Percentiles rank a stretch among this genome's conserved stretches.
These are phyloP conservation scores for Platycnemis pennipes DNA, from an alignment of 2,888 invertebrate genomes.

Conservation along the genomic window DNA sequence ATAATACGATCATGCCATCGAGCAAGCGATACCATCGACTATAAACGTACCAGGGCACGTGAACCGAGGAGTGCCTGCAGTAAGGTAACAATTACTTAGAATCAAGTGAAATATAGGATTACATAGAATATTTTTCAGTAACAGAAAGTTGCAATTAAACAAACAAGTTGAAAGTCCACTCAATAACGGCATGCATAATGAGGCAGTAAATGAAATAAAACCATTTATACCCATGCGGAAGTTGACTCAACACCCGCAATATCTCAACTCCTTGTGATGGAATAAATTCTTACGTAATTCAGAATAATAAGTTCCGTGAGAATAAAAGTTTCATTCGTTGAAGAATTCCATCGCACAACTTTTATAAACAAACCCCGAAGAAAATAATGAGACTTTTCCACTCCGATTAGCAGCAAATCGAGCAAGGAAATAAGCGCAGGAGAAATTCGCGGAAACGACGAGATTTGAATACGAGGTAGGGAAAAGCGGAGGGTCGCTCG, in stretches of 20 bases:
- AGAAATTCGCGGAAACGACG: conserved; percentile 29
- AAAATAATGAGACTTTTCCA: conserved; percentile 59
- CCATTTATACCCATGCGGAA: neutral
- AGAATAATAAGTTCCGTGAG: neutral
- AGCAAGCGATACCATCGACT: too few relatives aligned
- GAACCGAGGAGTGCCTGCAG: too few relatives aligned
- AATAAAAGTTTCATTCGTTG: neutral
- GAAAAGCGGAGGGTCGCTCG: neutral
- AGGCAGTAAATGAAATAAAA: neutral
- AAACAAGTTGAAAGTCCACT: too few relatives aligned
- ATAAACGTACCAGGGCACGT: too few relatives aligned
- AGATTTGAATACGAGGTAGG: conserved; percentile 35
- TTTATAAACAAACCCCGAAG: conserved; percentile 37
- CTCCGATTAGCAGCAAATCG: conserved; percentile 62
- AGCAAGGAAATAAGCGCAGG: conserved; percentile 30
- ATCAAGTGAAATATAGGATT: neutral
- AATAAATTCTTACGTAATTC: neutral
- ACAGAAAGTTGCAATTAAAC: neutral
- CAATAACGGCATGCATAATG: too few relatives aligned
- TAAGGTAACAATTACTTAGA: neutral
- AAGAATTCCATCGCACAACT: neutral
- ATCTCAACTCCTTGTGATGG: neutral
- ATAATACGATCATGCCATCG: neutral
- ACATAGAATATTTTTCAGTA: neutral
- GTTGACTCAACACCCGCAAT: neutral